Percentiles rank a stretch among this genome's conserved stretches.
Conservation (phyloP, 2,797 vertebrate species). For the Naso thynnoides region DNA sequence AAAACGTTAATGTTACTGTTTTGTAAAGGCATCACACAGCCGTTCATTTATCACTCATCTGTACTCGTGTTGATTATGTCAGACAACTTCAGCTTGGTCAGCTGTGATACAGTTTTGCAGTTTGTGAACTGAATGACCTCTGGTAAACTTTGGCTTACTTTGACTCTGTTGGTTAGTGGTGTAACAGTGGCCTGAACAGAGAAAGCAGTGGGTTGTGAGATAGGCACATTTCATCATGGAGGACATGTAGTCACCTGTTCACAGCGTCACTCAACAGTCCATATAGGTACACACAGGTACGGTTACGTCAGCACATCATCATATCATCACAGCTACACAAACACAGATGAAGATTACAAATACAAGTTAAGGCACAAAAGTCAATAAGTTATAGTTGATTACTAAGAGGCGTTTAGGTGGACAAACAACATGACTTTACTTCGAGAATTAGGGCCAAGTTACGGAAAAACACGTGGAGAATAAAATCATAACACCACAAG, state of each 20-base stretch:
- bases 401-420: conserved; percentile 31
- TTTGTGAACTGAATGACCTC: no score
- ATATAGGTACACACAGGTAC: conserved; percentile 73
- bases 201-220: background rate
- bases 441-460: background rate
- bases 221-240: conserved; percentile 87
- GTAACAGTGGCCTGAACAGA: background rate
- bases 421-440: background rate
- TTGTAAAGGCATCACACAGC: no score
- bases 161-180: background rate
- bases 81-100: no score
- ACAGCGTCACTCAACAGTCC: conserved; percentile 85
- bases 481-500: background rate
- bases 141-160: no score
- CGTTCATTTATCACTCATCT: no score
- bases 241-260: conserved; percentile 32
- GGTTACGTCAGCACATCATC: conserved; percentile 58
- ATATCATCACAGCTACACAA: conserved; percentile 37
- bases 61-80: no score
- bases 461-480: background rate
- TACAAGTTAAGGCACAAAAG: conserved; percentile 94
- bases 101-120: no score
- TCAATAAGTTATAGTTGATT: conserved; percentile 76
- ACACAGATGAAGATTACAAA: conserved; percentile 69
- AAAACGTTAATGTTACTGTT: no score